Evolutionary conservation across 2,113 vertebrate genomes (phyloP).

Genomic region (Gambusia holbrooki): DNA sequence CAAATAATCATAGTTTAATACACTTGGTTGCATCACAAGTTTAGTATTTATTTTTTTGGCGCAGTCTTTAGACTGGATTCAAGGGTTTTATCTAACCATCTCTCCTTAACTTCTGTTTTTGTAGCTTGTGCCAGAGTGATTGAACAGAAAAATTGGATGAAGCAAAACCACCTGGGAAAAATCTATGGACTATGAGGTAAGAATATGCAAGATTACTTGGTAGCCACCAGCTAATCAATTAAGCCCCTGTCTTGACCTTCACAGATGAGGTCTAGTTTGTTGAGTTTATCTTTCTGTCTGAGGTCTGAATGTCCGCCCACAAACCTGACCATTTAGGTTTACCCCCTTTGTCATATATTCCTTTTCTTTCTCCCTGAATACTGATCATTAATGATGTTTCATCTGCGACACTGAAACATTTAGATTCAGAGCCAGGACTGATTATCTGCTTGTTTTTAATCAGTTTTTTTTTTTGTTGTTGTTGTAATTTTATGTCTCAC

Average conservation of each 20-base stretch:
- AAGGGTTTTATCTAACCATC: not conserved
- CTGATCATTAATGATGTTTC: not conserved
- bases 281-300: not conserved
- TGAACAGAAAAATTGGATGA: not conserved
- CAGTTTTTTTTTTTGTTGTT: conserved; percentile 29
- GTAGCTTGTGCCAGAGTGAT: not conserved
- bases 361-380: not conserved
- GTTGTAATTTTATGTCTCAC: conserved; percentile 22
- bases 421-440: not conserved
- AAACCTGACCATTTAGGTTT: not conserved
- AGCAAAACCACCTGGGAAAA: not conserved
- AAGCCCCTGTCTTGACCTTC: not conserved
- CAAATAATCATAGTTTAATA: not conserved
- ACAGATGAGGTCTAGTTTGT: too few species aligned
- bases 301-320: not conserved
- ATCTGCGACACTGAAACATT: too few species aligned
- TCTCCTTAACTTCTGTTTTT: not conserved
- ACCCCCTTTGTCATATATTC: not conserved
- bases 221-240: not conserved
- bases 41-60: not conserved
- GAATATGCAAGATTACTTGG: not conserved
- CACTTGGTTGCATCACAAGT: not conserved
- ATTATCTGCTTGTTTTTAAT: not conserved
- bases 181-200: not conserved
- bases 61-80: not conserved